Percentiles rank a stretch among this genome's conserved stretches.
Evolutionary conservation across 2,113 vertebrate genomes (phyloP).

Genomic region (Eclectus roratus): DNA sequence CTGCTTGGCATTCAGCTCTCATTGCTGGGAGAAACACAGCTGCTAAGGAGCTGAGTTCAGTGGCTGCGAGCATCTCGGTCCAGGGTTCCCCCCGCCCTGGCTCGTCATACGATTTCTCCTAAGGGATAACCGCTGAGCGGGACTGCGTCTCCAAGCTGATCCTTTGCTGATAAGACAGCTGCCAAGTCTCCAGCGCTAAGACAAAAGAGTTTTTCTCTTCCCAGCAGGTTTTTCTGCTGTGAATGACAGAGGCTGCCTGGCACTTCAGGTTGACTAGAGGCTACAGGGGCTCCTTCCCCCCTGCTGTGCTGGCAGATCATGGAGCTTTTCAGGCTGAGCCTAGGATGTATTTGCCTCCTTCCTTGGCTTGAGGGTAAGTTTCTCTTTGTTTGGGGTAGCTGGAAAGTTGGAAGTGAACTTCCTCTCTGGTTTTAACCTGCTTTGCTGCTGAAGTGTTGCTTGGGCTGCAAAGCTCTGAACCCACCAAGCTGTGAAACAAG

Average conservation of each 20-base stretch:
- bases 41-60: neutral
- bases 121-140: neutral
- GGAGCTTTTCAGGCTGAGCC: slow-evolving; percentile 58
- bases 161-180: slow-evolving; percentile 12
- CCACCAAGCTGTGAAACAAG: neutral
- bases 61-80: fast-evolving
- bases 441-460: neutral
- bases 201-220: slow-evolving; percentile 11
- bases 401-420: neutral
- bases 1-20: slow-evolving; percentile 21
- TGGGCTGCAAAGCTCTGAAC: neutral
- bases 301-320: neutral
- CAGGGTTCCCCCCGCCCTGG: neutral
- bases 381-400: neutral
- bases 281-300: neutral
- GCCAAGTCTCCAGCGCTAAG: neutral
- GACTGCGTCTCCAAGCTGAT: neutral
- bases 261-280: neutral
- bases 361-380: slow-evolving; percentile 67
- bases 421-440: neutral
- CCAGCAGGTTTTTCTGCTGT: neutral
- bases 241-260: slow-evolving; percentile 34
- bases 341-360: slow-evolving; percentile 51
- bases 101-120: neutral
- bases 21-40: neutral